phyloP scores from a whole-genome alignment of 2,888 invertebrate species.

The Zeuzera pyrina region DNA sequence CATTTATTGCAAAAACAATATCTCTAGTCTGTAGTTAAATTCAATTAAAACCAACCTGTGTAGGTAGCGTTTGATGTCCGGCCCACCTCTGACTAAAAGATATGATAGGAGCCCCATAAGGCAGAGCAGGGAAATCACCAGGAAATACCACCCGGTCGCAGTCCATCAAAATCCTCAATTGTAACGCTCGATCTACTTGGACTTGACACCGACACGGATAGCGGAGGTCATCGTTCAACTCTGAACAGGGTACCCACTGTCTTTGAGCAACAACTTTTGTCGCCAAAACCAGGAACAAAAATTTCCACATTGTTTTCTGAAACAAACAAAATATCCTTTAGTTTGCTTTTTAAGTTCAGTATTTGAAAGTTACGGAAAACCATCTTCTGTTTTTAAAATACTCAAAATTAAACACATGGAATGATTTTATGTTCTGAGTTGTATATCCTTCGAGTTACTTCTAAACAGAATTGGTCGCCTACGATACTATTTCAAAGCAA shows the following conservation, averaged over 20 bases:
- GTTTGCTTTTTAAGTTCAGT: not conserved
- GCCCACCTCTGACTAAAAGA: slow-evolving; percentile 85
- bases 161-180: slow-evolving; percentile 78
- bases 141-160: slow-evolving; percentile 89
- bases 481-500: not conserved
- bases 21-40: not conserved
- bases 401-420: too few relatives aligned
- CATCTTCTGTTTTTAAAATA: too few relatives aligned
- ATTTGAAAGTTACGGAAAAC: too few relatives aligned
- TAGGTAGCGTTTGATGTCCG: slow-evolving; percentile 86
- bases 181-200: slow-evolving; percentile 62
- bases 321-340: slow-evolving; percentile 17
- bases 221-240: slow-evolving; percentile 81
- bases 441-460: too few relatives aligned
- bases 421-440: too few relatives aligned
- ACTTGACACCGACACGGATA: slow-evolving; percentile 79
- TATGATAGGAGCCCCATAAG: slow-evolving; percentile 85
- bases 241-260: slow-evolving; percentile 82
- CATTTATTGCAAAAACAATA: too few relatives aligned
- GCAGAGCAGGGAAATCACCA: slow-evolving; percentile 82
- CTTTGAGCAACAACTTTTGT: slow-evolving; percentile 41
- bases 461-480: too few relatives aligned
- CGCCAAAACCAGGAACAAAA: slow-evolving; percentile 39
- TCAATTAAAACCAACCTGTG: slow-evolving; percentile 69
- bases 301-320: slow-evolving; percentile 47